Conservation (phyloP, 2,797 vertebrate genomes). For the Cuculus canorus region DNA sequence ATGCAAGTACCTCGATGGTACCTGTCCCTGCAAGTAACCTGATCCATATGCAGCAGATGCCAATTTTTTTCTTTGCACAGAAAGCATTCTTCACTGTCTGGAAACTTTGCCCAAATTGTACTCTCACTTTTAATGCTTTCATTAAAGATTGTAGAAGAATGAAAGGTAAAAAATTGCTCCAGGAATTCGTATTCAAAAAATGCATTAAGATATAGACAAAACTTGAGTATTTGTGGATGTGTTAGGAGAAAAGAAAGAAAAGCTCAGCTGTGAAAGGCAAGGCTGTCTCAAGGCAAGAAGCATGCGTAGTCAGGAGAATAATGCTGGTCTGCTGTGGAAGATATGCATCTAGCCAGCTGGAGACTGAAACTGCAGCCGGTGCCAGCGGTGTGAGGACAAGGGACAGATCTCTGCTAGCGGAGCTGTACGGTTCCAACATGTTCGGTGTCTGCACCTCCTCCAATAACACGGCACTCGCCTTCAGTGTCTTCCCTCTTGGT, state of each 20-base stretch:
- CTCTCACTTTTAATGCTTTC: not conserved
- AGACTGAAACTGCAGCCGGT: not conserved
- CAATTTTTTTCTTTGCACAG: not conserved
- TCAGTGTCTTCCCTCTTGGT: not conserved
- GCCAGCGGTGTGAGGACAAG: slow-evolving; percentile 33
- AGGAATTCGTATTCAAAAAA: not conserved
- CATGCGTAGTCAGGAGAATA: not conserved
- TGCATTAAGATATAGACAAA: not conserved
- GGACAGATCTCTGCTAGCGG: slow-evolving; percentile 36
- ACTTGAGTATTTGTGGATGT: not conserved
- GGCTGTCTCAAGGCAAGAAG: not conserved
- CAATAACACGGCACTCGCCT: not conserved
- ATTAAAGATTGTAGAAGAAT: not conserved
- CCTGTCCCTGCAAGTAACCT: slow-evolving; percentile 24
- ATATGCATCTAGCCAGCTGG: not conserved
- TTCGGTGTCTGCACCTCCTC: slow-evolving; percentile 4
- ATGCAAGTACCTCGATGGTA: not conserved
- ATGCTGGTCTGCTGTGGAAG: not conserved
- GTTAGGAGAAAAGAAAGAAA: not conserved
- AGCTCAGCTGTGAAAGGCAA: not conserved
- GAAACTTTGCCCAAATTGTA: not conserved
- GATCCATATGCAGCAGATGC: not conserved
- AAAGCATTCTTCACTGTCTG: slow-evolving; percentile 5
- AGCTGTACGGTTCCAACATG: slow-evolving; percentile 18
- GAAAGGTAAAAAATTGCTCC: not conserved